phyloP scores from a whole-genome alignment of 2,888 invertebrate genomes.

The Cephalotes varians region DNA sequence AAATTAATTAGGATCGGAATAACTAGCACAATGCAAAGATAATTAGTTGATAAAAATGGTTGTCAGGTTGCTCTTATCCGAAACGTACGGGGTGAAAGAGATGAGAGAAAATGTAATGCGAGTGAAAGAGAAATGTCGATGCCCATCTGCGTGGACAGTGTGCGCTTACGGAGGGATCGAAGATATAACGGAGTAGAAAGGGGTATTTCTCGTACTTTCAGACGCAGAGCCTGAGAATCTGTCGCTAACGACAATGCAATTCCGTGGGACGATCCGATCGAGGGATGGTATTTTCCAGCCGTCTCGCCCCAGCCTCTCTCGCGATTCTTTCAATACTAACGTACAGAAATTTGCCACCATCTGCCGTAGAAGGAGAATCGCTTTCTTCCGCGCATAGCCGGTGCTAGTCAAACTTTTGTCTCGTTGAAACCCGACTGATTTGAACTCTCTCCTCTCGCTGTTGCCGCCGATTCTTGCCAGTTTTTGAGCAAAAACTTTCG shows the following conservation, averaged over 20 bases:
- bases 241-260: slow-evolving; percentile 66
- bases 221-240: slow-evolving; percentile 53
- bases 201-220: slow-evolving; percentile 32
- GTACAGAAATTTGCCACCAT: slow-evolving; percentile 29
- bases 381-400: background rate
- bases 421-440: background rate
- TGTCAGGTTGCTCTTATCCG: background rate
- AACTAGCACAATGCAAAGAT: background rate
- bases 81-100: background rate
- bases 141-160: slow-evolving; percentile 1
- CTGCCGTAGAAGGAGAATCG: background rate
- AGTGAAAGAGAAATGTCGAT: background rate
- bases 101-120: background rate
- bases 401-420: slow-evolving; percentile 38
- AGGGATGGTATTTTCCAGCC: slow-evolving; percentile 30
- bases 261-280: slow-evolving; percentile 45
- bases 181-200: slow-evolving; percentile 12
- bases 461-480: too few relatives aligned
- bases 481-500: slow-evolving; percentile 38
- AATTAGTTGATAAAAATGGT: background rate
- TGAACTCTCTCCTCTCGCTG: background rate
- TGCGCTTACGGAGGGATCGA: background rate
- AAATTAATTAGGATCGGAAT: background rate
- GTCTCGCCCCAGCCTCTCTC: background rate
- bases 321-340: slow-evolving; percentile 32